Evolutionary conservation across 2,888 invertebrate genomes (phyloP), one percentile per base, ranked within the genome.

Genomic region (Syritta pipiens): DNA sequence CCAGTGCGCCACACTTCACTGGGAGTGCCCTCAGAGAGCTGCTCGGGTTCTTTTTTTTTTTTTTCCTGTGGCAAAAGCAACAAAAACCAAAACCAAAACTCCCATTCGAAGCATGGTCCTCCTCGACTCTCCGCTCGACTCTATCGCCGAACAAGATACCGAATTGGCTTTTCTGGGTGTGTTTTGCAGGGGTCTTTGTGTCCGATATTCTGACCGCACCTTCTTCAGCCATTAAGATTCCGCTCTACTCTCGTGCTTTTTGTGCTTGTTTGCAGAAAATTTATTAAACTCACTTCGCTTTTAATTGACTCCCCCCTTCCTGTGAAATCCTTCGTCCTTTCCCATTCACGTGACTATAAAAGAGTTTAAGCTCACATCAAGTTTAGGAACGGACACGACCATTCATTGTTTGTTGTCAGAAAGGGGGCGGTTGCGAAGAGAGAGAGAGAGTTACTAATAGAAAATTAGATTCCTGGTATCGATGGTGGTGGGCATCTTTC

Each of bases 231-330:
- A 69, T 59, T 59, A 69, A 51, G 49, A 49, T 35, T 48, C 26
- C 42, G 32, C 12, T 24, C 7, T 17, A 9, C 42, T 20, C 19
- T 12, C 4, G 3, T 48, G 37, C 51, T 67, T 19, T 19, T 57
- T 37, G 3, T 12, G 19, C 7, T 35, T 32, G 24, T 32, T 49
- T 42, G 14, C 3, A n/a, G 44, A 59, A 72, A 72, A 77, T 72
- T 67, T 77, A 72, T 77, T 46, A 59, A 77, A 77, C 46, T 65
- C 65, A 60, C 44, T 72, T 72, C 20, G 32, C 42, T 40, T 77
- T 59, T 72, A 77, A 77, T 77, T 67, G 77, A 71, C 72, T 48
- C 22, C 46, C 24, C 4, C 22, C 17, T 19, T 10, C 19, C 10
- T 12, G 24, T 35, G 17, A 7, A n/a, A n/a, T n/a, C n/a, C n/a